Evolutionary conservation across 2,888 invertebrate genomes (phyloP).

Genomic region (Acrocera orbiculus): DNA sequence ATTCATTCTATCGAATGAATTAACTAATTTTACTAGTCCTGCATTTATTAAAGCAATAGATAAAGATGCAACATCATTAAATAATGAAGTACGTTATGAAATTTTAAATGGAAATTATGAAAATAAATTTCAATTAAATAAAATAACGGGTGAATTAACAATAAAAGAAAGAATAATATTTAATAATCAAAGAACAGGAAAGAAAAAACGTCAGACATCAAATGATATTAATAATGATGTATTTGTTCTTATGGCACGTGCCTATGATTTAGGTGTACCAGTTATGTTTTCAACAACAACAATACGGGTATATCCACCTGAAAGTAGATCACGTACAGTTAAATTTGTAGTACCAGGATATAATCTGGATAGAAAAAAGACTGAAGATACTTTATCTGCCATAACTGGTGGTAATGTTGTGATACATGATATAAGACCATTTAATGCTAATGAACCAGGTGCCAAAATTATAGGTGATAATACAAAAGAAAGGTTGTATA

Average conservation of each 20-base stretch:
- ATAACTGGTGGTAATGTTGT: conserved; percentile 65
- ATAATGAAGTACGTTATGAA: conserved; percentile 72
- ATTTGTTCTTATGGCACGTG: conserved; percentile 53
- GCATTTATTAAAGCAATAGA: conserved; percentile 72
- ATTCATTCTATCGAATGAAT: conserved; percentile 57
- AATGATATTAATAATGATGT: conserved; percentile 21
- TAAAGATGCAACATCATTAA: conserved; percentile 65
- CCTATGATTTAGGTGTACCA: conserved; percentile 72
- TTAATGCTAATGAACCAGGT: conserved; percentile 37
- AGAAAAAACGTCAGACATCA: conserved; percentile 22
- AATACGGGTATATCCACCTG: conserved; percentile 62
- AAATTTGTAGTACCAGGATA: conserved; percentile 66
- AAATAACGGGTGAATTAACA: conserved; percentile 57
- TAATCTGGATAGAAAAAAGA: conserved; percentile 51
- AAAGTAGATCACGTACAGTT: conserved; percentile 55
- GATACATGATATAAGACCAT: conserved; percentile 56
- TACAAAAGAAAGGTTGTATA: conserved; percentile 42
- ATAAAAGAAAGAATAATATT: conserved; percentile 34
- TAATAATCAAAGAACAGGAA: conserved; percentile 25
- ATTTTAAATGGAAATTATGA: conserved; percentile 58
- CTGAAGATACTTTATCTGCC: conserved; percentile 56
- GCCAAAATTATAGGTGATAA: conserved; percentile 36
- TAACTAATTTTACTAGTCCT: conserved; percentile 55
- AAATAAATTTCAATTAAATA: conserved; percentile 56
- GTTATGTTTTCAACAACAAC: conserved; percentile 52